A percentile compares a stretch with the other conserved stretches of the same genome.
Evolutionary conservation across 2,113 vertebrate genomes (phyloP).

Genomic region (Ptychochromis oligacanthus): DNA sequence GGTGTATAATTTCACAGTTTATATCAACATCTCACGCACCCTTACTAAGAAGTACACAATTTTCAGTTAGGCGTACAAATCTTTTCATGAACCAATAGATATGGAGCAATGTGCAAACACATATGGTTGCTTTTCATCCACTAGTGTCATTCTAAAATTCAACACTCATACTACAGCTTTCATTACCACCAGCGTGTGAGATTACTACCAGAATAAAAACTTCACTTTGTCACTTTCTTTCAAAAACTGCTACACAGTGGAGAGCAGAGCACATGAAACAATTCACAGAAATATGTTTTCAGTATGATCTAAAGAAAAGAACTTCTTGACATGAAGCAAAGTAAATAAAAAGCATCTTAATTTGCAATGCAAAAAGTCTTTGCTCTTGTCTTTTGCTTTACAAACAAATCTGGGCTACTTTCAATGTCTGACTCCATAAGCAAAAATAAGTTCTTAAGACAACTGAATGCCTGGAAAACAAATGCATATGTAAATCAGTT

Average conservation of each 20-base stretch:
- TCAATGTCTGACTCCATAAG: slow-evolving; percentile 57
- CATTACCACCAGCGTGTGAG: slow-evolving; percentile 60
- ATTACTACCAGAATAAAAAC: slow-evolving; percentile 22
- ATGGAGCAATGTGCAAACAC: slow-evolving; percentile 4
- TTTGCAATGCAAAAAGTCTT: slow-evolving; percentile 79
- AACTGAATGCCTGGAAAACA: slow-evolving; percentile 69
- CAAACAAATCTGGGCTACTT: slow-evolving; percentile 70
- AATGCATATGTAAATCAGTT: slow-evolving; percentile 73
- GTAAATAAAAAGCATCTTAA: slow-evolving; percentile 44
- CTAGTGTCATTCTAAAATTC: neutral
- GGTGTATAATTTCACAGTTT: slow-evolving; percentile 2
- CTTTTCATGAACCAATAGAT: neutral
- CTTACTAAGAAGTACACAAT: neutral
- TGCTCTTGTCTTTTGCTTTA: slow-evolving; percentile 33
- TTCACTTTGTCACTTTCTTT: neutral
- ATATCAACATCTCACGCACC: neutral
- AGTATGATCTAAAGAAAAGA: slow-evolving; percentile 9
- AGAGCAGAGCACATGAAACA: neutral
- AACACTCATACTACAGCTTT: slow-evolving; percentile 35
- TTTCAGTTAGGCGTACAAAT: neutral
- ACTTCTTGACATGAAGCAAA: slow-evolving; percentile 49
- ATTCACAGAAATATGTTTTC: neutral
- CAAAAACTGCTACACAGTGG: neutral
- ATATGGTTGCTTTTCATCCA: neutral
- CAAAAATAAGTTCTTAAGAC: slow-evolving; percentile 68